Conservation (phyloP, 2,797 vertebrate species). For the Tolypeutes matacus region DNA sequence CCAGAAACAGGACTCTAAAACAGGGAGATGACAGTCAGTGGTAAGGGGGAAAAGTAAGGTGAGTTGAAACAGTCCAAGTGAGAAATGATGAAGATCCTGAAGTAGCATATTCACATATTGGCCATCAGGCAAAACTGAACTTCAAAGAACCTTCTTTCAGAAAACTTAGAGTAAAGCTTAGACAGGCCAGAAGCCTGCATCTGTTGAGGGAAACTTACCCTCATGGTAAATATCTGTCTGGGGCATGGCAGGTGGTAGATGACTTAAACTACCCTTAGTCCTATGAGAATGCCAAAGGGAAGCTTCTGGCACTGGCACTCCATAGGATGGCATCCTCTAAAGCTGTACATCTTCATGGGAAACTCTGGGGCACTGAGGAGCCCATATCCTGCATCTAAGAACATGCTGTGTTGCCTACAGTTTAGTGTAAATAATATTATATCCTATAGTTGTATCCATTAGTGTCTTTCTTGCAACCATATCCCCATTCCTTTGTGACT, state of each 20-base stretch:
- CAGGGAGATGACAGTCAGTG: not conserved
- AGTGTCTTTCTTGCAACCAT: not conserved
- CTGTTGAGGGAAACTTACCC: not conserved
- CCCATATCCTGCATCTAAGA: not conserved
- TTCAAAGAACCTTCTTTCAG: not conserved
- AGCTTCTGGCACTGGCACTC: not conserved
- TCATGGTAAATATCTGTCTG: not conserved
- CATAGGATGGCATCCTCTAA: not conserved
- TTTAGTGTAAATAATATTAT: not conserved
- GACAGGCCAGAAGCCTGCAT: not conserved
- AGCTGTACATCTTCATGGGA: not conserved
- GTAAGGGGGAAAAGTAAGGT: not conserved
- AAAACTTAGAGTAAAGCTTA: not conserved
- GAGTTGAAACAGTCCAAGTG: not conserved
- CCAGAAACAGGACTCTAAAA: not conserved
- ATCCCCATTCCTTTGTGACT: not conserved
- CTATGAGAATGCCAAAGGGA: not conserved
- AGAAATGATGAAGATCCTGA: not conserved
- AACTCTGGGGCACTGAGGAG: not conserved
- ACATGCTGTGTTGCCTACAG: not conserved
- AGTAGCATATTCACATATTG: not conserved
- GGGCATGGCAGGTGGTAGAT: not conserved
- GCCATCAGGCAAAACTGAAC: not conserved
- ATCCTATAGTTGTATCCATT: not conserved
- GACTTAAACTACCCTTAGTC: not conserved